Base-by-base conservation (phyloP, 1,140 invertebrate species). In the Tyrophagus putrescentiae region DNA sequence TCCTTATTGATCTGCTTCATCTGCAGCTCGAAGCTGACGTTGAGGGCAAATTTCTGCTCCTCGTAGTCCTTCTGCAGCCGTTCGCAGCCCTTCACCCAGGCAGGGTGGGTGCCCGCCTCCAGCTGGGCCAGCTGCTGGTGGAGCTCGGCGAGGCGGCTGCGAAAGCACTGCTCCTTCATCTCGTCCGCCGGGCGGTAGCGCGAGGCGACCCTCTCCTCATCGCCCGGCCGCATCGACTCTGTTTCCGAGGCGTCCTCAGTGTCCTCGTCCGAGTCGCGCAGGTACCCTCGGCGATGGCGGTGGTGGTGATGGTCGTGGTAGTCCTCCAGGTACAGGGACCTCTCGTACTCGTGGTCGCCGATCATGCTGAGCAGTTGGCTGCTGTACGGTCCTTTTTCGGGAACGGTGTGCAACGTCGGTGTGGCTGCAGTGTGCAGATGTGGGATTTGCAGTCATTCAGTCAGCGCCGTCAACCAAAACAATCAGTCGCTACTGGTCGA, bases 61-160 rank as follows among this genome's bases (percentile, higher is more conserved):
- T 83, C 82, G 50, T 86, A 82, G 62, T 84, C 80, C 61, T 80
- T 76, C 68, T 95, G 87, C 23, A 96, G 73, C 68, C 84, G 83
- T 68, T 85, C 85, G 0, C 91, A 71, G 68, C 83, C 80, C 60
- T 82, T 80, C 57, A 85, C 77, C 68, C 87, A 94, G 64, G 96
- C 91, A 0, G 85, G 83, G 72, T 93, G 84, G 13, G 78, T 80
- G 0, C 85, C 84, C 67, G 90, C 85, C 68, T 87, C 81, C 3
- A 97, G 70, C 67, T 93, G 87, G 63, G 87, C 82, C 23, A 96
- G 65, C 67, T 91, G 91, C 63, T 88, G 86, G 71, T 94, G 92
- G 7, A 95, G 74, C 70, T 80, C 84, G 0, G 83, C 81, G 57
- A 96, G 72, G 72, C 95, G 94, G 69, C 95, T 90, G 69, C 90